Conservation (phyloP, 2,113 vertebrate genomes). For the Microcebus tavaratra region DNA sequence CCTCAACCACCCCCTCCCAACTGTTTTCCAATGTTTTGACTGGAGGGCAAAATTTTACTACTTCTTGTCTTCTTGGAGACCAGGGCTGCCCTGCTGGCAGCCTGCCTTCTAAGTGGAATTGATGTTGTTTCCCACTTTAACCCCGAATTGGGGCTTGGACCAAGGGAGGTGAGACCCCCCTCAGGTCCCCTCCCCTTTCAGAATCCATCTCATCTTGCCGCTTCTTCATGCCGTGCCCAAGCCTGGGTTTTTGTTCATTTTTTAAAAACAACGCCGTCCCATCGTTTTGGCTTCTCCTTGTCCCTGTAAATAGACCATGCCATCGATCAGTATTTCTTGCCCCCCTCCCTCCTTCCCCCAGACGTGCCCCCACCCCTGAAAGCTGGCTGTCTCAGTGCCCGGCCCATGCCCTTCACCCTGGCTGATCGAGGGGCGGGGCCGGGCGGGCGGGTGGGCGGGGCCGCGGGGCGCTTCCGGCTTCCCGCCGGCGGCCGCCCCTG, state of each 20-base stretch:
- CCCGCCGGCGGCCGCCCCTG: background rate
- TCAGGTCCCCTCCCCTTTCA: slow-evolving; percentile 37
- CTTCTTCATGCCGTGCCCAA: background rate
- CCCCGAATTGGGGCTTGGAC: slow-evolving; percentile 78
- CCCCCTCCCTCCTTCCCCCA: background rate
- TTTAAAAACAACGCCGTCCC: slow-evolving; percentile 18
- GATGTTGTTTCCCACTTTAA: slow-evolving; percentile 49
- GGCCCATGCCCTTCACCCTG: background rate
- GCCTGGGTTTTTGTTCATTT: slow-evolving; percentile 66
- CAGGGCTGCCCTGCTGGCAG: slow-evolving; percentile 54
- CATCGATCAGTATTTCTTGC: slow-evolving; percentile 76
- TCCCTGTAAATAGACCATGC: slow-evolving; percentile 74
- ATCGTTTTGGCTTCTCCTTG: slow-evolving; percentile 46
- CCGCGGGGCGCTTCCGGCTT: slow-evolving; percentile 40
- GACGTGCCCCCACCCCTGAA: background rate
- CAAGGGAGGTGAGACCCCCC: slow-evolving; percentile 66
- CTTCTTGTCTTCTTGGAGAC: slow-evolving; percentile 66
- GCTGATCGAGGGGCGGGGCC: slow-evolving; percentile 64
- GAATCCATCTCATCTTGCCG: slow-evolving; percentile 31
- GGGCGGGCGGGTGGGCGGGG: slow-evolving; percentile 53
- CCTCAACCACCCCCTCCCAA: background rate
- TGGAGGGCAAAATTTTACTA: slow-evolving; percentile 68
- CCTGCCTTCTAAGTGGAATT: slow-evolving; percentile 76
- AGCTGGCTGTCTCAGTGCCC: slow-evolving; percentile 56
- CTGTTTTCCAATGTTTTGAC: slow-evolving; percentile 48